A percentile compares a stretch with the other conserved stretches of the same genome.
Conservation (phyloP, 2,888 invertebrate species). For the Anoncus sp. region DNA sequence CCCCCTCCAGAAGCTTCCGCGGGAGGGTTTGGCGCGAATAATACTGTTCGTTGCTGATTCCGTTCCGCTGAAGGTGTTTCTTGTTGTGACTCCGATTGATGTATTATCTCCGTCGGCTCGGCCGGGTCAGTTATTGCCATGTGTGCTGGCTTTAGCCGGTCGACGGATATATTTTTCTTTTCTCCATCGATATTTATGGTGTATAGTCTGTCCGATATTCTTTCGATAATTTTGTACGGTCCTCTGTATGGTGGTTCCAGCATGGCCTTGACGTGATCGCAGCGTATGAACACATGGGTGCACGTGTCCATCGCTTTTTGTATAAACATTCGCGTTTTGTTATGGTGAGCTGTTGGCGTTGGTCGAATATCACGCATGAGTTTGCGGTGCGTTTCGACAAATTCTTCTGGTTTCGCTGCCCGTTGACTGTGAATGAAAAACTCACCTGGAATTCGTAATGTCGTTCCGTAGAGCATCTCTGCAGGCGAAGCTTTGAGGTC, state of each 20-base stretch:
- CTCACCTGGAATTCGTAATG: slow-evolving; percentile 30
- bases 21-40: too few relatives aligned
- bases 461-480: slow-evolving; percentile 30
- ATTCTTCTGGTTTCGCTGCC: neutral
- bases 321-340: neutral
- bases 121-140: too few relatives aligned
- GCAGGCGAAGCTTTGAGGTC: slow-evolving; percentile 26
- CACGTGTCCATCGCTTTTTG: neutral
- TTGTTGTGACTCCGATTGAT: too few relatives aligned
- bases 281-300: neutral
- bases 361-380: neutral
- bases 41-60: too few relatives aligned
- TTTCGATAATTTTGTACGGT: neutral
- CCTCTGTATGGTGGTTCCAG: slow-evolving; percentile 1
- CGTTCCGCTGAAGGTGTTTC: too few relatives aligned
- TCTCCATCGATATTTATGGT: neutral
- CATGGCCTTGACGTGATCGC: neutral
- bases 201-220: neutral
- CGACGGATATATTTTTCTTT: neutral
- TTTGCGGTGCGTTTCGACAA: neutral
- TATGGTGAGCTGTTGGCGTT: neutral
- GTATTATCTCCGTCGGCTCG: too few relatives aligned
- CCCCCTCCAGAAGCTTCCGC: too few relatives aligned
- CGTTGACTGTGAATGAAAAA: slow-evolving; percentile 24
- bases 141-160: neutral